These are phyloP conservation scores for Rhopalosiphum maidis DNA, from an alignment of 1,140 invertebrate species.

Conservation along the genomic window DNA sequence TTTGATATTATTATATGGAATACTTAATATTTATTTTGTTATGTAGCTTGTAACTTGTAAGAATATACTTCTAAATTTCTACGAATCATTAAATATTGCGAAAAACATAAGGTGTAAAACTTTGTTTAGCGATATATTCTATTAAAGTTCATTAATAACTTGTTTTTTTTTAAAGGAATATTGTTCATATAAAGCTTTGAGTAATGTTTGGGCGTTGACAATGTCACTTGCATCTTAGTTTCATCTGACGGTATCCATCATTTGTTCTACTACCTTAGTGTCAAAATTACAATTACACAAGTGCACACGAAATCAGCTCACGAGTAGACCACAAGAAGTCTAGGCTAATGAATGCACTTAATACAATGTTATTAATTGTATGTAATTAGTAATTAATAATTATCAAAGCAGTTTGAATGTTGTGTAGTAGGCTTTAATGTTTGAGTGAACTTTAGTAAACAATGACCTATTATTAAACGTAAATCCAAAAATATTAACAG, in stretches of 20 bases:
- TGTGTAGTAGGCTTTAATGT: not conserved
- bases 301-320: not conserved
- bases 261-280: not conserved
- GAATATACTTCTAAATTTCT: not conserved
- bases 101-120: not conserved
- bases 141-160: not conserved
- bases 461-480: too few species aligned
- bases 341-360: not conserved
- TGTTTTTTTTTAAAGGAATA: not conserved
- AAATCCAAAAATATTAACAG: too few species aligned
- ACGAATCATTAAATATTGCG: not conserved
- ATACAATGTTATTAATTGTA: not conserved
- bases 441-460: too few species aligned
- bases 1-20: too few species aligned
- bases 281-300: not conserved
- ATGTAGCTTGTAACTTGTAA: too few species aligned
- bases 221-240: constrained; percentile 10
- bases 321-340: not conserved
- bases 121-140: not conserved
- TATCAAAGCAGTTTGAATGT: not conserved
- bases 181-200: constrained; percentile 5
- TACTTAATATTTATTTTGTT: too few species aligned
- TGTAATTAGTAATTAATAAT: not conserved
- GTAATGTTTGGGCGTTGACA: constrained; percentile 20
- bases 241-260: constrained; percentile 4